Base-by-base conservation (phyloP, 1,140 invertebrate genomes). In the Drosophila baimaii region DNA sequence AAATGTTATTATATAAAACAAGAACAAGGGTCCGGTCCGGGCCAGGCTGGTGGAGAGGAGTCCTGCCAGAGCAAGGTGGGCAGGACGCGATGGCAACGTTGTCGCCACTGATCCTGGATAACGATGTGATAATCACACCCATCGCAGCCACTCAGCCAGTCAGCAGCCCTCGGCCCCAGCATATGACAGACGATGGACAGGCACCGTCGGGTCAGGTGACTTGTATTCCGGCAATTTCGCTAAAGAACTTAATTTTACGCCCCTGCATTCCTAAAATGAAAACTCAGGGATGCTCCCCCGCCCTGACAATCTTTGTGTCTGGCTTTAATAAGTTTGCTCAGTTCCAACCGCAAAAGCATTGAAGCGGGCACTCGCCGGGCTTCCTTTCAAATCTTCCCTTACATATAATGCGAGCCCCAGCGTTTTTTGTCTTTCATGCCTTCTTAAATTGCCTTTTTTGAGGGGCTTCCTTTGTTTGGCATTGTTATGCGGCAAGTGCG, bases 1-100 rank as follows among this genome's bases (percentile, higher is more conserved):
- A 88, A 88, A 88, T 89, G 84, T 89, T 89, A 88, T 88, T 89
- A 88, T 77, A 88, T 77, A 73, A 88, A 83, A 83, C 56, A 88
- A 77, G 79, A 64, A 66, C 51, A 55, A 63, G 59, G 62, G 47
- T 57, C 70, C 43, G 9, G 31, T 23, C 43, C 43, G 10, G 10
- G 3, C 9, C 3, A 35, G 25, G n/a, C n/a, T n/a, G n/a, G n/a
- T n/a, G n/a, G 15, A 19, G 8, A 55, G 21, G 17, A 21, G 49
- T 21, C 17, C 6, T 19, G 27, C 17, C 1, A 19, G 49, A 19
- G 25, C 25, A 23, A 59, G 31, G 23, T 46, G 37, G 35, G 19
- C 17, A 64, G 31, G 63, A 69, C 58, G 54, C 65, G 52, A 51
- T 47, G 75, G 58, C 39, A 54, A 59, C 46, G 56, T 43, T 35